Base-by-base conservation (phyloP, 2,797 vertebrate species). In the Galagoides demidoff region DNA sequence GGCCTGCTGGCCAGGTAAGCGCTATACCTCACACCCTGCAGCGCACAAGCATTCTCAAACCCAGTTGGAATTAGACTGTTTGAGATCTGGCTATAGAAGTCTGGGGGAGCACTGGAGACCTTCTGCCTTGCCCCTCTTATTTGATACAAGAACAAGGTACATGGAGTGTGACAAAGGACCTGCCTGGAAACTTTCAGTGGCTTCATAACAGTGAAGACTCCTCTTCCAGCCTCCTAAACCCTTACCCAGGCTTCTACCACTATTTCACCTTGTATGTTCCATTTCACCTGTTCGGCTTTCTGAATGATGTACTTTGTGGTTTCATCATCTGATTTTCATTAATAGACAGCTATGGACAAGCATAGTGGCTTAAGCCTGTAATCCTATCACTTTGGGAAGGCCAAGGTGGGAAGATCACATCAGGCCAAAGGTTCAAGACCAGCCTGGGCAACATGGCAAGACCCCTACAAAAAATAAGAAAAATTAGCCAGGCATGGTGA, bases 291-390 rank as follows among this genome's bases (percentile, higher is more conserved):
- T 31, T 73, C 4, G 20, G 57, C 66, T 31, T 73, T 81, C 76
- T 82, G 43, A 84, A 49, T 84, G 55, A 92, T 57, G 64, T 82
- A 81, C 43, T 90, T 95, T 39, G 27, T 63, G 45, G 82, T 57
- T 70, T 70, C 45, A 31, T 95, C 86, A 89, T 90, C 94, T 96
- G 90, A 59, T 66, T 96, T 96, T 92, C 92, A 95, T 95, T 96
- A 94, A 92, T 83, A 87, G 39, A 39, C 43, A 94, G 57, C 59
- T 83, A 82, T n/a, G 31, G 31, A 31, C 64, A 66, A 17, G 31
- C 3, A 0, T 8, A 66, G 64, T 66, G 31, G 64, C 64, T 66
- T 17, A 66, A 34, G 31, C 11, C 64, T 66, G 16, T 66, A 19
- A 20, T n/a, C 17, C 31, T 17, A 66, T 31, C 31, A n/a, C 8